phyloP scores from a whole-genome alignment of 2,113 vertebrate genomes.

The Spermophilus dauricus region DNA sequence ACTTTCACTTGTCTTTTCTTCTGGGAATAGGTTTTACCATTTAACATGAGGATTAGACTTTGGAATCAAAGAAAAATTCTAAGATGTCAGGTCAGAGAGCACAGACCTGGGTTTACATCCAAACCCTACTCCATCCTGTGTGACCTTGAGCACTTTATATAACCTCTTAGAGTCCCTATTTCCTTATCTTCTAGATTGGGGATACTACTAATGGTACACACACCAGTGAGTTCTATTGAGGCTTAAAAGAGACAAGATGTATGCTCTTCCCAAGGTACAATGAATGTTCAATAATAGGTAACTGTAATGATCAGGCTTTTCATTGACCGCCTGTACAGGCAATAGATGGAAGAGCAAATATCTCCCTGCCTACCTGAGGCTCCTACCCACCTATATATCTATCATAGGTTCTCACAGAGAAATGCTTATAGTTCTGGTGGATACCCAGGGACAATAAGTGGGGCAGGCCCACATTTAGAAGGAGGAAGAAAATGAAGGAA shows the following conservation, averaged over 20 bases:
- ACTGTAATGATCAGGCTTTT: background rate
- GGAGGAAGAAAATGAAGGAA: background rate
- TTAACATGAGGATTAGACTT: background rate
- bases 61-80: background rate
- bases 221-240: background rate
- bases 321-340: background rate
- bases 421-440: background rate
- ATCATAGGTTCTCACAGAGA: background rate
- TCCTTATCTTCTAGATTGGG: background rate
- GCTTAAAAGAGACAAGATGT: constrained; percentile 10
- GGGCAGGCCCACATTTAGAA: background rate
- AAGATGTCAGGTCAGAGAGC: background rate
- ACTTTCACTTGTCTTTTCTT: background rate
- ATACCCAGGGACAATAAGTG: background rate
- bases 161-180: background rate
- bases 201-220: background rate
- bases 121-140: background rate
- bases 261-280: background rate
- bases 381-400: background rate
- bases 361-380: background rate
- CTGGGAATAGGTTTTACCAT: background rate
- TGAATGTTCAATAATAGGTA: background rate
- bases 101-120: background rate
- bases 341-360: background rate
- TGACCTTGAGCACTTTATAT: background rate